Percentiles rank a stretch among this genome's conserved stretches.
Evolutionary conservation across 2,797 vertebrate genomes (phyloP).

Genomic region (Bradypodion pumilum): DNA sequence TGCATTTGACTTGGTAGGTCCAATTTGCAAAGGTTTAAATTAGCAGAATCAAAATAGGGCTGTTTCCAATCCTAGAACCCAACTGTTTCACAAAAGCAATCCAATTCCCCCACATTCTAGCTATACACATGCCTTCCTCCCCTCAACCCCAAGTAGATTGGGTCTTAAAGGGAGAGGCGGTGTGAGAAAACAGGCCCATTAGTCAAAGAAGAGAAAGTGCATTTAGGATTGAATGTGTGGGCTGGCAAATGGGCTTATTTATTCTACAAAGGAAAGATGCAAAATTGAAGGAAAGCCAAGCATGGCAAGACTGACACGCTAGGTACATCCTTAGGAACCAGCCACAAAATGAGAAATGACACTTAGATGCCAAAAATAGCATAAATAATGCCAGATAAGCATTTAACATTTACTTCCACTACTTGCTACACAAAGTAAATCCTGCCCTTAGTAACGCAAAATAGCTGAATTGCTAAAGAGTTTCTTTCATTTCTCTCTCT

Average conservation of each 20-base stretch:
- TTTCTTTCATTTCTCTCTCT: neutral
- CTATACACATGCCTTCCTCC: neutral
- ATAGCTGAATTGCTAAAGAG: slow-evolving; percentile 36
- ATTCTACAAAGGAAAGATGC: neutral
- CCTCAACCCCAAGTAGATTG: neutral
- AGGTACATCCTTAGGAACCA: neutral
- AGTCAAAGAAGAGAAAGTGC: neutral
- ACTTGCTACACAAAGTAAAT: slow-evolving; percentile 3
- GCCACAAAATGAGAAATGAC: neutral
- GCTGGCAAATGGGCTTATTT: neutral
- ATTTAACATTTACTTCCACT: slow-evolving; percentile 34
- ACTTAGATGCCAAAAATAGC: neutral
- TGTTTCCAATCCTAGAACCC: neutral
- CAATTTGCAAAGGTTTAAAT: neutral
- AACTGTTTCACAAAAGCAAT: too few species aligned
- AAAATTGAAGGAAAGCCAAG: neutral
- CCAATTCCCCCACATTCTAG: neutral
- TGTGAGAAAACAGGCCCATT: neutral
- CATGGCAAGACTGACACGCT: neutral
- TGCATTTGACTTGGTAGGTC: neutral
- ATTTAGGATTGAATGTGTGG: neutral
- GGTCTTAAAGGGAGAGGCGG: too few species aligned
- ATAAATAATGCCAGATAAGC: neutral
- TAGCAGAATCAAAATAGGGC: neutral
- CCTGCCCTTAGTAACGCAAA: slow-evolving; percentile 18